These are phyloP conservation scores for Furcula furcula DNA, from an alignment of 2,888 invertebrate species.

Conservation along the genomic window DNA sequence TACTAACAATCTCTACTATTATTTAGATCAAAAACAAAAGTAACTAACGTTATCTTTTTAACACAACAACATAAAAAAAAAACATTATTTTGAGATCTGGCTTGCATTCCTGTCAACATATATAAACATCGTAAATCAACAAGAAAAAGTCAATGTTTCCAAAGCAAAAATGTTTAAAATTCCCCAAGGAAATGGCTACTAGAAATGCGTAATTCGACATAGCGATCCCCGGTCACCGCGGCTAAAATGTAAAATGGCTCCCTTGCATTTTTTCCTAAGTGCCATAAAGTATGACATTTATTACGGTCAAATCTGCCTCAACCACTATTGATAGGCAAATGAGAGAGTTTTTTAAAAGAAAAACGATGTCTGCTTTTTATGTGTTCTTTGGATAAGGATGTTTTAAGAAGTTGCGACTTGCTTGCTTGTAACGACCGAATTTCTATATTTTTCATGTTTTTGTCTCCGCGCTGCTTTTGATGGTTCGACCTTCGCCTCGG, in stretches of 20 bases:
- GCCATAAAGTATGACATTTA: constrained; percentile 82
- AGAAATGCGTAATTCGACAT: constrained; percentile 72
- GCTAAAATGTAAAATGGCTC: constrained; percentile 79
- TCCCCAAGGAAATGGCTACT: constrained; percentile 71
- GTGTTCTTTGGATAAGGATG: constrained; percentile 76
- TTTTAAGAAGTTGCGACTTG: constrained; percentile 64
- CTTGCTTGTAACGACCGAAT: constrained; percentile 52
- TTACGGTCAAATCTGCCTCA: constrained; percentile 81
- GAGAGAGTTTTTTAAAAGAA: constrained; percentile 82
- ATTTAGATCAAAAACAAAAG: no score
- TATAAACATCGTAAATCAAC: constrained; percentile 33
- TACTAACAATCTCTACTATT: no score
- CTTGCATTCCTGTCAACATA: constrained; percentile 1
- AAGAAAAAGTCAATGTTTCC: constrained; percentile 31
- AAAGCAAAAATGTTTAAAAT: constrained; percentile 52
- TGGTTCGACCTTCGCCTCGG: constrained; percentile 19
- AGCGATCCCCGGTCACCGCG: constrained; percentile 74
- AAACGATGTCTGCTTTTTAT: constrained; percentile 82
- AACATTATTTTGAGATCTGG: no score
- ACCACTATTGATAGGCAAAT: constrained; percentile 82
- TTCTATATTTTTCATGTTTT: constrained; percentile 46
- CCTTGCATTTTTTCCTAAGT: constrained; percentile 81
- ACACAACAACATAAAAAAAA: no score
- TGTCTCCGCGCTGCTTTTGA: constrained; percentile 32
- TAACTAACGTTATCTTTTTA: no score